Base-by-base conservation (phyloP, 2,888 invertebrate genomes). In the Lasioglossum malachurum region DNA sequence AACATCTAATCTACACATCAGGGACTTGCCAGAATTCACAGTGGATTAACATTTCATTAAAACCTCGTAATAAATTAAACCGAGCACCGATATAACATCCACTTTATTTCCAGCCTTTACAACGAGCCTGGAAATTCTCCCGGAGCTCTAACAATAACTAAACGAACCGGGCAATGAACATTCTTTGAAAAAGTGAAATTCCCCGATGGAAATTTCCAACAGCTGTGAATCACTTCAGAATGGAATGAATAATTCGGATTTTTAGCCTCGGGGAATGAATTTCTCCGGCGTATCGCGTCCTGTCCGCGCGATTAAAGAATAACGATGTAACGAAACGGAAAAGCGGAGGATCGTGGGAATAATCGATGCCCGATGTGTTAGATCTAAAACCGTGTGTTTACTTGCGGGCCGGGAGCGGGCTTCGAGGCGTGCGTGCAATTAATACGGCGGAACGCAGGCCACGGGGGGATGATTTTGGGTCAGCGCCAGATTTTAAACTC, bases 401-500 rank as follows among this genome's bases (percentile, higher is more conserved):
- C 69, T 69, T 69, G 12, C 12, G 69, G 12, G 69, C 41, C 38
- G 8, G 2, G 41, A 38, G 4, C n/a, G 41, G 35, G 23, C 12
- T 69, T 0, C 73, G 27, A 8, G 46, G 71, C 67, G 73, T 67
- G 75, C 75, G 78, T 79, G 72, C 77, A 67, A 87, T 87, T 87
- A 87, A 83, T 84, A 77, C n/a, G 71, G 74, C 67, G 41, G 60
- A 76, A 75, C 57, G 35, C 64, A 67, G n/a, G 10, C 41, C 35
- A 35, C 53, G 49, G 23, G 16, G 31, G 78, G 38, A 64, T 82
- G 81, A 89, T 89, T 83, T 83, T 81, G 85, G 86, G 69, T 80
- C 82, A 73, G 64, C 79, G 89, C 73, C 82, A 84, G 84, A 89
- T 89, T 88, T 88, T 84, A 77, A 88, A 88, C 82, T 86, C 84